A percentile compares a stretch with the other conserved stretches of the same genome.
Conservation (phyloP, 2,797 vertebrate species). For the Neosilurus mollespiculum region DNA sequence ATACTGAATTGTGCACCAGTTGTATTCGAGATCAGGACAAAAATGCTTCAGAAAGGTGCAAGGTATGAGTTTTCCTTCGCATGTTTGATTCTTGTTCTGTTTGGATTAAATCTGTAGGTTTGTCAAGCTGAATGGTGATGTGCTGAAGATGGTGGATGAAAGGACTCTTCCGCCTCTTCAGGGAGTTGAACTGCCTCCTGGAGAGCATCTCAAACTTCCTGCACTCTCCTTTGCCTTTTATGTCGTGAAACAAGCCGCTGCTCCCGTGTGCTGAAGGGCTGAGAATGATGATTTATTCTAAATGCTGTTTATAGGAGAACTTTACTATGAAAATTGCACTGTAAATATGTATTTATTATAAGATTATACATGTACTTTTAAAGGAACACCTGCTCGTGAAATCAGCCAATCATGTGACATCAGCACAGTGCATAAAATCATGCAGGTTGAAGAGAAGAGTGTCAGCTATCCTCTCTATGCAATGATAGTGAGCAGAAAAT, state of each 20-base stretch:
- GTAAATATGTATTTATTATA: not conserved
- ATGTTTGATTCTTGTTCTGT: not conserved
- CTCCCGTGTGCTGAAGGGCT: constrained; percentile 74
- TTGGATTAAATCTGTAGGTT: constrained; percentile 66
- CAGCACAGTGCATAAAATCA: not conserved
- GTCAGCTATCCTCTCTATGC: not conserved
- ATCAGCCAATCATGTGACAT: not conserved
- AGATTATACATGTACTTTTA: not conserved
- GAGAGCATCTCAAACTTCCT: constrained; percentile 76
- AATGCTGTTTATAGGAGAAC: not conserved
- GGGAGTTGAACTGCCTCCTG: constrained; percentile 66
- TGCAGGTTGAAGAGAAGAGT: not conserved
- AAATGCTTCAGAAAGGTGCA: not conserved
- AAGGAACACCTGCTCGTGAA: not conserved
- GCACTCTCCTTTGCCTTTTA: constrained; percentile 86
- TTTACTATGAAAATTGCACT: not conserved
- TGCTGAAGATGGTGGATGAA: constrained; percentile 85
- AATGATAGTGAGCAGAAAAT: too few relatives aligned
- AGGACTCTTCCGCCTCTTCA: constrained; percentile 77
- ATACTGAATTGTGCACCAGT: not conserved
- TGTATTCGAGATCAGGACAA: not conserved
- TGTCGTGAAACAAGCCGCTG: constrained; percentile 77
- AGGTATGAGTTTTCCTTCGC: not conserved
- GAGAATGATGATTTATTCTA: not conserved
- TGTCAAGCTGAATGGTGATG: constrained; percentile 78